Base-by-base conservation (phyloP, 2,888 invertebrate genomes). In the Campoletis raptor region DNA sequence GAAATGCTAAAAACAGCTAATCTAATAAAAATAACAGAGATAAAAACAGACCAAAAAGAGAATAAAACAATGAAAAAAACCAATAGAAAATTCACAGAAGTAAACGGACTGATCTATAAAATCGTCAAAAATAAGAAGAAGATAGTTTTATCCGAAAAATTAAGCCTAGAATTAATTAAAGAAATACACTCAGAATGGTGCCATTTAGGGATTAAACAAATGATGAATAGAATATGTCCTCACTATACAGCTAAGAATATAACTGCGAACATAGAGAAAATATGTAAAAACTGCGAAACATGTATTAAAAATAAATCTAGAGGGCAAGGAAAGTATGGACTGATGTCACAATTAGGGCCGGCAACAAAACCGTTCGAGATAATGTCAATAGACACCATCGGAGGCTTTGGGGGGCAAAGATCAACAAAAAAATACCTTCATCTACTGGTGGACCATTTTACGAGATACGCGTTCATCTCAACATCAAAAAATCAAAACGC, bases 271-370 rank as follows among this genome's bases (percentile, higher is more conserved):
- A 91, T 79, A 61, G 21, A 82, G 52, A 36, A 76, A 54, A 36
- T 57, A 87, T n/a, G n/a, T n/a, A n/a, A n/a, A n/a, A n/a, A n/a
- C n/a, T n/a, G n/a, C n/a, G n/a, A n/a, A n/a, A n/a, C n/a, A n/a
- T n/a, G n/a, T n/a, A n/a, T n/a, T n/a, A n/a, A n/a, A n/a, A n/a
- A n/a, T n/a, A n/a, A n/a, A 69, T 79, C 78, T 48, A 82, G 69
- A 72, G 67, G 87, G 42, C 61, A 76, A 80, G 9, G 18, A 37
- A 76, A 84, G 37, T 80, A 72, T 45, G 85, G 85, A 24, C 30
- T 86, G 18, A 61, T 85, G 72, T 85, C 85, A 48, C 61, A 85
- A 45, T 70, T 85, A 37, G 76, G 85, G 15, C 81, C 81, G 40
- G 81, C 81, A 69, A 67, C 48, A 70, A 37, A 74, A 48, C 74